Conservation (phyloP, 2,797 vertebrate species). For the Xiphorhynchus erythropygius region DNA sequence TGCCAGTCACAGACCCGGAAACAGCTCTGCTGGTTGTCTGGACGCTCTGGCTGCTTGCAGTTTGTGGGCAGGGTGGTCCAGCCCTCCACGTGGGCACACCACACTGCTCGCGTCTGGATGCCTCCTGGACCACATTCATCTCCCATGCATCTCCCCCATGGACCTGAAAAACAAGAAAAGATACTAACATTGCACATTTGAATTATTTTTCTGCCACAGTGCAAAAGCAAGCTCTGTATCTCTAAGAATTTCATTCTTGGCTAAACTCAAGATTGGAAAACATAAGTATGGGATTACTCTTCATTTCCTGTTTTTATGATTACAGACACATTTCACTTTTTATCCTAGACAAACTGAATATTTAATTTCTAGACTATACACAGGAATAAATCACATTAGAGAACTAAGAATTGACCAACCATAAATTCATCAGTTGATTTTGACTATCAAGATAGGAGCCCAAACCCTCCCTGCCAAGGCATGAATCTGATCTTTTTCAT, state of each 20-base stretch:
- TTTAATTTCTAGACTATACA: not conserved
- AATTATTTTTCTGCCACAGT: not conserved
- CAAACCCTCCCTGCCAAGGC: not conserved
- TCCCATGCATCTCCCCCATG: constrained; percentile 97
- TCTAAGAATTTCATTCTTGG: not conserved
- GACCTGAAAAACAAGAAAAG: constrained; percentile 79
- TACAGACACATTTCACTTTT: constrained; percentile 14
- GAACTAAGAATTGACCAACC: not conserved
- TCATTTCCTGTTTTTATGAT: not conserved
- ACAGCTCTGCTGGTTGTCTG: constrained; percentile 92
- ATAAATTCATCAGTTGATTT: not conserved
- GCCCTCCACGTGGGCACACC: constrained; percentile 95
- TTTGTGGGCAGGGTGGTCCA: constrained; percentile 95
- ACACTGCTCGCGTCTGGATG: constrained; percentile 92
- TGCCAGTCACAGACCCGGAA: constrained; percentile 98
- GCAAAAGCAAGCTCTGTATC: not conserved
- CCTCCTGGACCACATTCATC: constrained; percentile 96
- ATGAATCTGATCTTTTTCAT: not conserved
- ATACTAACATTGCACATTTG: not conserved
- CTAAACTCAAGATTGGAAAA: not conserved
- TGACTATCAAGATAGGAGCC: not conserved
- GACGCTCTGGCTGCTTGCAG: constrained; percentile 87
- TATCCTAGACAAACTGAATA: not conserved
- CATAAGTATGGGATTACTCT: not conserved
- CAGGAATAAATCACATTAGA: not conserved